These are phyloP conservation scores for Sarcoramphus papa DNA, from an alignment of 2,797 vertebrate genomes.

Conservation along the genomic window DNA sequence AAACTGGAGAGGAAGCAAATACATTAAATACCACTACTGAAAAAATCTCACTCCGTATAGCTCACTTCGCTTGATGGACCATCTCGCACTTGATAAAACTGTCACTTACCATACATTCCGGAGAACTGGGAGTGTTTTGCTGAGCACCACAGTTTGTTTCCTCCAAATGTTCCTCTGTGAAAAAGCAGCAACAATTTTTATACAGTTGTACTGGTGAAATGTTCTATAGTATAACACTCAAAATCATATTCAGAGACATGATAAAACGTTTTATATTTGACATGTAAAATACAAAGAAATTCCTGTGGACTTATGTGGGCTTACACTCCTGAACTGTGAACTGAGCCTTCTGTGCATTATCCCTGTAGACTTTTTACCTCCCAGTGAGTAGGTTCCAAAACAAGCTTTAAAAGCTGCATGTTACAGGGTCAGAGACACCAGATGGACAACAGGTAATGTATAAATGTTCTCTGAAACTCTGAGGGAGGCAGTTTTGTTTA, in stretches of 20 bases:
- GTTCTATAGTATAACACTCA: not conserved
- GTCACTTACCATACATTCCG: conserved; percentile 43
- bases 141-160: not conserved
- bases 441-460: not conserved
- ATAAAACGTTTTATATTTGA: not conserved
- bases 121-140: not conserved
- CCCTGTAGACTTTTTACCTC: not conserved
- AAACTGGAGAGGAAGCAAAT: not conserved
- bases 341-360: not conserved
- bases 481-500: conserved; percentile 71
- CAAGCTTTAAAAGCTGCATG: conserved; percentile 57
- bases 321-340: not conserved
- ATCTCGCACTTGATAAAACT: not conserved
- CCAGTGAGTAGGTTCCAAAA: conserved; percentile 59
- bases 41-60: not conserved
- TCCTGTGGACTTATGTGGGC: not conserved
- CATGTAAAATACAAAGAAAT: not conserved
- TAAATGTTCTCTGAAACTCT: conserved; percentile 71
- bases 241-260: not conserved
- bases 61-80: not conserved
- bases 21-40: not conserved
- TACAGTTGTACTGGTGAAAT: not conserved
- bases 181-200: not conserved
- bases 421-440: not conserved
- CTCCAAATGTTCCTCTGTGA: conserved; percentile 18